phyloP scores from a whole-genome alignment of 2,888 invertebrate species.

The Lasioglossum leucozonium region DNA sequence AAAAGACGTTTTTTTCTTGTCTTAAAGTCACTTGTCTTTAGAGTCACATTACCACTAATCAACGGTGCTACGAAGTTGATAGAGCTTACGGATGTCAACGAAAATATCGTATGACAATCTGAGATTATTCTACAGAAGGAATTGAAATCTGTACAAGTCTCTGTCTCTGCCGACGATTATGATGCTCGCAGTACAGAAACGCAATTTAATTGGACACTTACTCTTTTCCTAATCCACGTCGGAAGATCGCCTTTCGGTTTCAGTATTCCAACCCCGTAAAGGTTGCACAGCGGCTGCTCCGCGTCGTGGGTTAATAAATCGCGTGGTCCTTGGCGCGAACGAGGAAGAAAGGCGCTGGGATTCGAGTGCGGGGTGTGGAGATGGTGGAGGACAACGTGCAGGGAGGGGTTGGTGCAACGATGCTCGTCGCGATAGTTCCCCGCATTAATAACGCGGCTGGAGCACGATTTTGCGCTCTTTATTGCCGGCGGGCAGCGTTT shows the following conservation, averaged over 20 bases:
- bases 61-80: no score
- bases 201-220: neutral
- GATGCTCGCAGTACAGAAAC: neutral
- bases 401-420: conserved; percentile 52
- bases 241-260: neutral
- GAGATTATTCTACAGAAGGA: no score
- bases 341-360: conserved; percentile 7
- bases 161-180: neutral
- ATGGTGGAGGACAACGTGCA: conserved; percentile 25
- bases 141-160: no score
- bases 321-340: conserved; percentile 11
- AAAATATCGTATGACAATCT: no score
- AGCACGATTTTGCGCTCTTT: conserved; percentile 73
- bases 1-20: no score
- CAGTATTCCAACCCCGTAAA: neutral
- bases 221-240: no score
- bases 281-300: conserved; percentile 30
- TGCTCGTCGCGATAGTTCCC: conserved; percentile 69
- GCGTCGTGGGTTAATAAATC: conserved; percentile 63
- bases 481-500: conserved; percentile 67
- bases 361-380: conserved; percentile 21
- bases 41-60: no score
- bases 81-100: no score
- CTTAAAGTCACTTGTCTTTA: no score
- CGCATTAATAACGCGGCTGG: conserved; percentile 72